Evolutionary conservation across 2,113 vertebrate genomes (phyloP).

Genomic region (Rissa tridactyla): DNA sequence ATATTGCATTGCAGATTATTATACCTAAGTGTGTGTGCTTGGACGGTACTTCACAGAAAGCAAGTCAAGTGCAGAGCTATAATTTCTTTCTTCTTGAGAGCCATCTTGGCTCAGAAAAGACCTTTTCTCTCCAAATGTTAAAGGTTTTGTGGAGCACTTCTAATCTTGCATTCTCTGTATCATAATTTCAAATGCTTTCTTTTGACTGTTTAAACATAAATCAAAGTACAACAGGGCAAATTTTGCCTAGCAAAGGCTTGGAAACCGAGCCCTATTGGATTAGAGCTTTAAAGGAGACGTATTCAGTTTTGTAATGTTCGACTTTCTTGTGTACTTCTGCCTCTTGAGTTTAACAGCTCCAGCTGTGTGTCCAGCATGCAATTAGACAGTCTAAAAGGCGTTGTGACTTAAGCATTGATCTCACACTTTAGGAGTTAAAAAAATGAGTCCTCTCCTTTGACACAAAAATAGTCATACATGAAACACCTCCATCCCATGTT

Average conservation of each 20-base stretch:
- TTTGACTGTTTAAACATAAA: neutral
- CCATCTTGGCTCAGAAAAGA: conserved; percentile 34
- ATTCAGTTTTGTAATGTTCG: neutral
- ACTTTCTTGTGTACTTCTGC: neutral
- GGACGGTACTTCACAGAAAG: conserved; percentile 32
- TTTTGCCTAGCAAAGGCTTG: neutral
- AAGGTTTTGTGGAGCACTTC: conserved; percentile 1
- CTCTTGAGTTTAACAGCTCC: neutral
- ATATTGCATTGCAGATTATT: conserved; percentile 25
- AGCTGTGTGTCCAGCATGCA: neutral
- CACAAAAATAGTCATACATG: neutral
- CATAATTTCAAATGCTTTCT: neutral
- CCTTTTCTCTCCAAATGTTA: conserved; percentile 26
- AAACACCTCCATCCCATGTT: neutral
- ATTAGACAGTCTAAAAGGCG: neutral
- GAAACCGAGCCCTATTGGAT: neutral
- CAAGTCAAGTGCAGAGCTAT: conserved; percentile 6
- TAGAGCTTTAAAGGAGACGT: neutral
- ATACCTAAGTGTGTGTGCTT: conserved; percentile 42
- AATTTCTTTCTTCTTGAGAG: conserved; percentile 46
- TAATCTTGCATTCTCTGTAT: neutral
- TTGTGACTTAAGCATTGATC: neutral
- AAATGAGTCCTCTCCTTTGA: neutral
- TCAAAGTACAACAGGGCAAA: neutral
- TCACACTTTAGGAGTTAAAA: neutral